Evolutionary conservation across 2,888 invertebrate genomes (phyloP).

Genomic region (Cheilosia soror): DNA sequence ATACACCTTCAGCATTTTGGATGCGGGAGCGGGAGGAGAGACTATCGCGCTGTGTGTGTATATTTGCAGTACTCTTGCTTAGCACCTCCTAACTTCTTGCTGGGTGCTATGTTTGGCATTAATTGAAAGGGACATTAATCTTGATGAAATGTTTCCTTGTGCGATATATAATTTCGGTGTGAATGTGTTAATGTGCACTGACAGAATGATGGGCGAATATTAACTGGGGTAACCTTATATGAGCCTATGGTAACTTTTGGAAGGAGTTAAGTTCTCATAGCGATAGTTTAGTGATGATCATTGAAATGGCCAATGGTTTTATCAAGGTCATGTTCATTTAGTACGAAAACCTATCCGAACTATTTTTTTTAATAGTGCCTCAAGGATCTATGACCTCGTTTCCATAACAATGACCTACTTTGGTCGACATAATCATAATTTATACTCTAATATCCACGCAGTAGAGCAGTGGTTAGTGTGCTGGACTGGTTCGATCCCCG

Average conservation of each 20-base stretch:
- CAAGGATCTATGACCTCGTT: no score
- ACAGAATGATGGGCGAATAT: conserved; percentile 45
- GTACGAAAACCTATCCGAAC: background rate
- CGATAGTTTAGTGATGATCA: conserved; percentile 35
- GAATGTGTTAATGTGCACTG: conserved; percentile 19
- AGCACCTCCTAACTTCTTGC: conserved; percentile 66
- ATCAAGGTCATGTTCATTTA: no score
- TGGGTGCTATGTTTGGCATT: conserved; percentile 67
- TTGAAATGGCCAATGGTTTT: background rate
- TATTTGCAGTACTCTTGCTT: conserved; percentile 70
- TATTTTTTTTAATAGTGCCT: no score
- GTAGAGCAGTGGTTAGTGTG: no score
- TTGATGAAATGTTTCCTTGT: conserved; percentile 56
- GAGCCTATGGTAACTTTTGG: conserved; percentile 5
- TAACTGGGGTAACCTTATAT: conserved; percentile 35
- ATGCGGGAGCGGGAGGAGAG: background rate
- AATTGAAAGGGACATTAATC: conserved; percentile 74
- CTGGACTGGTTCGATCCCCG: no score
- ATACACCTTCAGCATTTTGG: conserved; percentile 73
- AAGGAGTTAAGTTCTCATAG: background rate
- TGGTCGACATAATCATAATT: no score
- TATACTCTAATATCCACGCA: no score
- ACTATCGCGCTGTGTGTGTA: background rate
- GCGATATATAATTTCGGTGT: conserved; percentile 21
- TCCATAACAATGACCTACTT: no score